phyloP scores from a whole-genome alignment of 2,113 vertebrate species.

The Cyprinodon tularosa region DNA sequence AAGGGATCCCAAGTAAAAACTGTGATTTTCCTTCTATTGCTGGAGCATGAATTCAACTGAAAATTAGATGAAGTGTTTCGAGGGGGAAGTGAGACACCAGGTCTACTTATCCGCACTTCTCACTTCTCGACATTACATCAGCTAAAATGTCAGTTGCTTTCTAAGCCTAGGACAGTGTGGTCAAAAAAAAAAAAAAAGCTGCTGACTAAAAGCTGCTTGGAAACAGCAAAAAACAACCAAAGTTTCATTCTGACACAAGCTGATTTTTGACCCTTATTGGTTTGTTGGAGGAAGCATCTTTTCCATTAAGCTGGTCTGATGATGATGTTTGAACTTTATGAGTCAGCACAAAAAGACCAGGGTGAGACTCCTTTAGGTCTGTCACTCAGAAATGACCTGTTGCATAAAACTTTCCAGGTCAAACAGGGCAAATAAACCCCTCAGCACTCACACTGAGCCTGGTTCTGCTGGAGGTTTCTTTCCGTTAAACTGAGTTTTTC shows the following conservation, averaged over 20 bases:
- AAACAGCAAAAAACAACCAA: no score
- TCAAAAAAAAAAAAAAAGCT: neutral
- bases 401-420: neutral
- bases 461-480: no score
- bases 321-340: neutral
- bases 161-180: neutral
- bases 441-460: neutral
- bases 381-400: neutral
- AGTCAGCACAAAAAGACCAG: neutral
- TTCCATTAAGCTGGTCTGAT: neutral
- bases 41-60: neutral
- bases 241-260: neutral
- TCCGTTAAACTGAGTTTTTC: no score
- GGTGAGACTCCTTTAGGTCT: no score
- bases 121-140: neutral
- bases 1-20: neutral
- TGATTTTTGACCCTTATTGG: neutral
- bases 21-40: neutral
- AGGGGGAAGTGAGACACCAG: constrained; percentile 21
- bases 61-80: neutral
- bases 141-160: neutral
- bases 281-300: neutral
- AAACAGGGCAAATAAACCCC: neutral
- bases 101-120: neutral
- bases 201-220: constrained; percentile 23